These are phyloP conservation scores for Sabatieria punctata DNA, from an alignment of 2,888 invertebrate genomes.

Conservation along the genomic window DNA sequence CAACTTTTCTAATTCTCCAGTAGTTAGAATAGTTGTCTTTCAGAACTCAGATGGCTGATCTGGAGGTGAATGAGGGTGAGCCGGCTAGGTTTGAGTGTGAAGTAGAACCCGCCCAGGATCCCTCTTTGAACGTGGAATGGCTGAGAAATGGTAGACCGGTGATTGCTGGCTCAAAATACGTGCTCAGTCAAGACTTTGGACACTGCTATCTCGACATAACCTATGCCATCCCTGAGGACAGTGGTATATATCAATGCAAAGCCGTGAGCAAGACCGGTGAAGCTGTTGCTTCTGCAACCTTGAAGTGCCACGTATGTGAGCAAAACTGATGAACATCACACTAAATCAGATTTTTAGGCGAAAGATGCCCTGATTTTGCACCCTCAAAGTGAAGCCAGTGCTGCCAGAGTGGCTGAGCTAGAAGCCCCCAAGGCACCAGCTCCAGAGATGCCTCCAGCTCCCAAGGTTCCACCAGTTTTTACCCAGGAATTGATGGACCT, in stretches of 20 bases:
- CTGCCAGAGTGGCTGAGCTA: slow-evolving; percentile 15
- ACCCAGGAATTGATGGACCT: slow-evolving; percentile 9
- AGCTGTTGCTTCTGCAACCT: slow-evolving; percentile 79
- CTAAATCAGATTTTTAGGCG: background rate
- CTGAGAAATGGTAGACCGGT: slow-evolving; percentile 24
- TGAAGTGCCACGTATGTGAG: slow-evolving; percentile 32
- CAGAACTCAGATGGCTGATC: slow-evolving; percentile 69
- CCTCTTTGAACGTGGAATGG: slow-evolving; percentile 55
- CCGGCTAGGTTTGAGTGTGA: slow-evolving; percentile 76
- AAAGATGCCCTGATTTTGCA: slow-evolving; percentile 9
- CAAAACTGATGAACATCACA: background rate
- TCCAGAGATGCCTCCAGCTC: slow-evolving; percentile 18
- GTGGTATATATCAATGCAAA: slow-evolving; percentile 84
- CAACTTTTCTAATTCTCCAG: too few species aligned
- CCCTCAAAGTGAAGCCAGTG: slow-evolving; percentile 5
- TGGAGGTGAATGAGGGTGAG: slow-evolving; percentile 66
- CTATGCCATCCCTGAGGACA: slow-evolving; percentile 63
- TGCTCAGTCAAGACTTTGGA: slow-evolving; percentile 90
- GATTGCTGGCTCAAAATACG: slow-evolving; percentile 27
- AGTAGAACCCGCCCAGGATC: slow-evolving; percentile 71
- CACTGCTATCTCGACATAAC: slow-evolving; percentile 72
- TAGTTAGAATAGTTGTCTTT: slow-evolving; percentile 41
- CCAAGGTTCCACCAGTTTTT: slow-evolving; percentile 17
- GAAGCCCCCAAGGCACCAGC: slow-evolving; percentile 19
- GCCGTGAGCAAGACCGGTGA: slow-evolving; percentile 78